Conservation (phyloP, 2,797 vertebrate species). For the Danio choprae region DNA sequence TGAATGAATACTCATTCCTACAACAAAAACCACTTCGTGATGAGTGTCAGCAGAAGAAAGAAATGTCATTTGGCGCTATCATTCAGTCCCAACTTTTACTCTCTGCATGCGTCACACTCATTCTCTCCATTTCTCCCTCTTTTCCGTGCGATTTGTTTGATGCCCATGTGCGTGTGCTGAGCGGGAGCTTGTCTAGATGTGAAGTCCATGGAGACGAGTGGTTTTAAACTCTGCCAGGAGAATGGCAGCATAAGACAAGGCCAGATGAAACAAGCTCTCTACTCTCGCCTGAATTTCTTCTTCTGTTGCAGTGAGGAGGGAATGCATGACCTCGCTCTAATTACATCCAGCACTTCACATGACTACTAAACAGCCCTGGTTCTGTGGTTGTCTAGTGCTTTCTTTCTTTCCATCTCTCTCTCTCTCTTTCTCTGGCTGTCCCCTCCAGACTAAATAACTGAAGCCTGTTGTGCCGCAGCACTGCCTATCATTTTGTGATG, state of each 20-base stretch:
- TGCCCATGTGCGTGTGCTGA: background rate
- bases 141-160: background rate
- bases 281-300: background rate
- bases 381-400: no score
- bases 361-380: slow-evolving; percentile 5
- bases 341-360: slow-evolving; percentile 12
- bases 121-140: background rate
- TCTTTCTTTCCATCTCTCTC: no score
- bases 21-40: background rate
- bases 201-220: slow-evolving; percentile 14
- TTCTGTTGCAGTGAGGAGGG: slow-evolving; percentile 8
- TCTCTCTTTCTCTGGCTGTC: background rate
- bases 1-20: background rate
- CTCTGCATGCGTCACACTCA: background rate
- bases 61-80: background rate
- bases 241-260: background rate
- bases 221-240: slow-evolving; percentile 23
- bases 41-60: slow-evolving; percentile 6
- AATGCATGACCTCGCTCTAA: slow-evolving; percentile 28
- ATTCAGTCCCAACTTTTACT: slow-evolving; percentile 7
- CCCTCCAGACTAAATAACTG: no score
- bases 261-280: background rate
- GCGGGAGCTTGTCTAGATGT: slow-evolving; percentile 11
- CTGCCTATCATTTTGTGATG: no score
- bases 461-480: no score